Percentiles rank a stretch among this genome's conserved stretches.
Conservation (phyloP, 2,888 invertebrate genomes). For the Limnephilus rhombicus region DNA sequence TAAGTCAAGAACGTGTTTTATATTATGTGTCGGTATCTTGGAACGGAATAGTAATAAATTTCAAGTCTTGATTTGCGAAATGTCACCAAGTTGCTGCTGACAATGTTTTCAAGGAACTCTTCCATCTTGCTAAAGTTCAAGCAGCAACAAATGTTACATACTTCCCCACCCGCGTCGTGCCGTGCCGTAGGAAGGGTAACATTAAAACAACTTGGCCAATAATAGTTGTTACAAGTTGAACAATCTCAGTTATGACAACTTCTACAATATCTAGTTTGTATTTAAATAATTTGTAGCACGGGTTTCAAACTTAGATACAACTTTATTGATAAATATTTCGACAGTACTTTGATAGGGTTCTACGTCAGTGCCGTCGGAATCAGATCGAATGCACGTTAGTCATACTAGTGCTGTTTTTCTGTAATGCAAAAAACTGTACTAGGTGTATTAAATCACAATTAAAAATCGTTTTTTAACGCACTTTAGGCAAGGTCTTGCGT, state of each 20-base stretch:
- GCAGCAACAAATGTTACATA: constrained; percentile 21
- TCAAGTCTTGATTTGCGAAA: background rate
- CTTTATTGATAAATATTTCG: background rate
- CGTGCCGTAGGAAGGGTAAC: background rate
- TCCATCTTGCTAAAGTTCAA: constrained; percentile 26
- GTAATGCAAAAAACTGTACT: too few relatives aligned
- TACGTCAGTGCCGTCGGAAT: background rate
- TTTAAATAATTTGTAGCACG: background rate
- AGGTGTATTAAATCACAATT: too few relatives aligned
- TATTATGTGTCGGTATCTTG: background rate
- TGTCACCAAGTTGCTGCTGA: background rate
- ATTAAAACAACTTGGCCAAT: background rate
- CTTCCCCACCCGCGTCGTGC: background rate
- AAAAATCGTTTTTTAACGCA: too few relatives aligned
- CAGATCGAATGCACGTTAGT: background rate
- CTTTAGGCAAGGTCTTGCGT: too few relatives aligned
- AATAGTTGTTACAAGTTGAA: background rate
- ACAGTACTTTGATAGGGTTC: background rate
- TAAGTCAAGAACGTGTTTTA: background rate
- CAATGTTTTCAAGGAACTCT: background rate
- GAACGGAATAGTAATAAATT: background rate
- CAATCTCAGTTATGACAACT: background rate
- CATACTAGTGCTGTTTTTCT: too few relatives aligned
- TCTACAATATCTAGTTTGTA: background rate
- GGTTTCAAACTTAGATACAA: background rate